These are phyloP conservation scores for Hydractinia symbiolongicarpus DNA, from an alignment of 30 jellyfish, hydroid and myxozoan species.

Conservation along the genomic window DNA sequence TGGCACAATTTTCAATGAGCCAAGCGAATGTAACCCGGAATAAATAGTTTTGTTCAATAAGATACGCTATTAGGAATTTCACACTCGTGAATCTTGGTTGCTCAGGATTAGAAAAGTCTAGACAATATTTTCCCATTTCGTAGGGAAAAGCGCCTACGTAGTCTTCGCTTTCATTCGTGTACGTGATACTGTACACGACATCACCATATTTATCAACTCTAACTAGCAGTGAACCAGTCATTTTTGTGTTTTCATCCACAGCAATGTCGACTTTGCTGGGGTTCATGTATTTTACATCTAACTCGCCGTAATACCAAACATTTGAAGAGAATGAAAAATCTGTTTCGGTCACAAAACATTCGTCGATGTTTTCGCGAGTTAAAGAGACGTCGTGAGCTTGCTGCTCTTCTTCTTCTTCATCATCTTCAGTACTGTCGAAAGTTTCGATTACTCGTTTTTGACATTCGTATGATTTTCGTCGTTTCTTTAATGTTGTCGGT, in stretches of 20 bases:
- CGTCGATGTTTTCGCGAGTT: conserved; percentile 1
- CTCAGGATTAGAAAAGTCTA: conserved; percentile 30
- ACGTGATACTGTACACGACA: conserved; percentile 31
- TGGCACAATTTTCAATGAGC: conserved; percentile 31
- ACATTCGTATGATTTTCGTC: conserved; percentile 9
- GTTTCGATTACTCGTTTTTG: background rate
- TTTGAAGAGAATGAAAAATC: conserved; percentile 26
- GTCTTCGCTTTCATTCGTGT: conserved; percentile 1
- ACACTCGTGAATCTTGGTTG: conserved; percentile 30
- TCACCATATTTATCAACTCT: conserved; percentile 35
- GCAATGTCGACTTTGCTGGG: background rate
- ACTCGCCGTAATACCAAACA: conserved; percentile 31
- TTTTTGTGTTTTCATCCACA: background rate
- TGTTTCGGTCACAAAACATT: conserved; percentile 6
- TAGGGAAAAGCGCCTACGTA: conserved; percentile 8
- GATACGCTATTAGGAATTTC: conserved; percentile 25
- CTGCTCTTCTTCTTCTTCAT: background rate
- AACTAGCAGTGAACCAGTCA: conserved; percentile 21
- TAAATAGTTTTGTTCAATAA: conserved; percentile 21
- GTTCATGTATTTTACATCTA: background rate
- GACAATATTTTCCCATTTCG: conserved; percentile 20
- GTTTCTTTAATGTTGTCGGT: background rate
- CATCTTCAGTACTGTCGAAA: background rate
- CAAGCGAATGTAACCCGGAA: conserved; percentile 32
- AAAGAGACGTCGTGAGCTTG: background rate